Evolutionary conservation across 2,797 vertebrate genomes (phyloP).

Genomic region (Scolopax bukidnonensis): DNA sequence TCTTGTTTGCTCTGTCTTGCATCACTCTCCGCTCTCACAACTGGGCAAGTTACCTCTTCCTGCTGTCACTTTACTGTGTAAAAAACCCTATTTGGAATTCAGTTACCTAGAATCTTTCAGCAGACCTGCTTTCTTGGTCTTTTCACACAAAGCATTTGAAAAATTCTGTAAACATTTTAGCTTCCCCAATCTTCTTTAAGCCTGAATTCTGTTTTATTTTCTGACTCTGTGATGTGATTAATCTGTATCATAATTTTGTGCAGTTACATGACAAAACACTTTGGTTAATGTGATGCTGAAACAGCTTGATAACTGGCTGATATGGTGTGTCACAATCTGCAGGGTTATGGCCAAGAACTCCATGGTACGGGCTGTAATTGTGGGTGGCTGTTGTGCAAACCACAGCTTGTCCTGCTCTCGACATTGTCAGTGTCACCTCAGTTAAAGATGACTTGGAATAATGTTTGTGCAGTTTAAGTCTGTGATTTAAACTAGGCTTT

Average conservation of each 20-base stretch:
- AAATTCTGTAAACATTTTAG: background rate
- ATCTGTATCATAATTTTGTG: background rate
- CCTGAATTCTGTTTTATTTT: background rate
- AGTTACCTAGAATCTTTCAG: background rate
- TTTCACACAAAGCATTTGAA: background rate
- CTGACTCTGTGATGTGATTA: background rate
- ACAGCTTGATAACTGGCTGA: background rate
- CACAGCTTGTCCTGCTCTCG: background rate
- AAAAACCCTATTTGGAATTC: background rate
- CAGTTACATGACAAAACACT: background rate
- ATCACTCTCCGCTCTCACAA: background rate
- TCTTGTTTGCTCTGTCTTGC: background rate
- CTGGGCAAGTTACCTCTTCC: background rate
- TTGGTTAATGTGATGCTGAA: background rate
- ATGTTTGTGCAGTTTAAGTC: background rate
- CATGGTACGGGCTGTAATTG: background rate
- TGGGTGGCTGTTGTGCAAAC: background rate
- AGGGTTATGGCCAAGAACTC: background rate
- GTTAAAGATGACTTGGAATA: background rate
- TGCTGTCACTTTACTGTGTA: background rate
- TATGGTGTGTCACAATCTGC: background rate
- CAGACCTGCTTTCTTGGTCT: background rate
- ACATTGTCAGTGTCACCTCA: background rate
- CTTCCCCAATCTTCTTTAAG: background rate
- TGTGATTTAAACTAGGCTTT: slow-evolving; percentile 8